Conservation (phyloP, 2,888 invertebrate species). For the Cheilosia urbana region DNA sequence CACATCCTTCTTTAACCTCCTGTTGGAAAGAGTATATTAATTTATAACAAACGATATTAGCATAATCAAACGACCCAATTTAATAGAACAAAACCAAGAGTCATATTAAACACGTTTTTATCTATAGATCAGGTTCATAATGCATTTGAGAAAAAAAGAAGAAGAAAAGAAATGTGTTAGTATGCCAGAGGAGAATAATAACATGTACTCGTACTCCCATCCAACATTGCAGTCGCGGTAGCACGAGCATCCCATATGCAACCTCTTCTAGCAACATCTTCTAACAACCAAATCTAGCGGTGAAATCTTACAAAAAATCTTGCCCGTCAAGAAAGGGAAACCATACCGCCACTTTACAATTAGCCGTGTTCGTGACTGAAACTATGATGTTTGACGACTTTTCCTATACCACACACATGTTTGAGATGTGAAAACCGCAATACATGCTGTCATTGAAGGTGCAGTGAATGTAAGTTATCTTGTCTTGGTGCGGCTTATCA, state of each 20-base stretch:
- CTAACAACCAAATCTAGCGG: constrained; percentile 50
- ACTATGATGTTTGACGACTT: constrained; percentile 59
- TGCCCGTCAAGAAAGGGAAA: constrained; percentile 69
- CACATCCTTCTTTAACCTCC: constrained; percentile 86
- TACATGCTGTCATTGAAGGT: constrained; percentile 43
- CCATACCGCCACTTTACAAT: constrained; percentile 60
- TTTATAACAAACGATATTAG: background rate
- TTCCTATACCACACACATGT: constrained; percentile 40
- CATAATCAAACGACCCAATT: constrained; percentile 37
- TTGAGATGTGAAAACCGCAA: constrained; percentile 61
- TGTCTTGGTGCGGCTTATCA: constrained; percentile 28
- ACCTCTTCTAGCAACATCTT: constrained; percentile 41
- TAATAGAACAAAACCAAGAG: constrained; percentile 23
- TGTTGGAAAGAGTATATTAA: constrained; percentile 77
- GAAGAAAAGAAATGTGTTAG: constrained; percentile 55
- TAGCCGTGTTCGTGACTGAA: constrained; percentile 50
- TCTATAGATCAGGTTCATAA: constrained; percentile 38
- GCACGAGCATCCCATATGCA: constrained; percentile 36
- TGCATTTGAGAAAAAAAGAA: constrained; percentile 41
- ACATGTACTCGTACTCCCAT: constrained; percentile 12
- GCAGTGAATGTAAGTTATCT: constrained; percentile 35
- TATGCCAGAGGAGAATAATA: constrained; percentile 60
- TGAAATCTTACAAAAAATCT: constrained; percentile 64
- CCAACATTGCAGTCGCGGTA: constrained; percentile 10
- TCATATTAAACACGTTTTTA: constrained; percentile 28